Base-by-base conservation (phyloP, 1,140 invertebrate genomes). In the Nasonia longicornis region DNA sequence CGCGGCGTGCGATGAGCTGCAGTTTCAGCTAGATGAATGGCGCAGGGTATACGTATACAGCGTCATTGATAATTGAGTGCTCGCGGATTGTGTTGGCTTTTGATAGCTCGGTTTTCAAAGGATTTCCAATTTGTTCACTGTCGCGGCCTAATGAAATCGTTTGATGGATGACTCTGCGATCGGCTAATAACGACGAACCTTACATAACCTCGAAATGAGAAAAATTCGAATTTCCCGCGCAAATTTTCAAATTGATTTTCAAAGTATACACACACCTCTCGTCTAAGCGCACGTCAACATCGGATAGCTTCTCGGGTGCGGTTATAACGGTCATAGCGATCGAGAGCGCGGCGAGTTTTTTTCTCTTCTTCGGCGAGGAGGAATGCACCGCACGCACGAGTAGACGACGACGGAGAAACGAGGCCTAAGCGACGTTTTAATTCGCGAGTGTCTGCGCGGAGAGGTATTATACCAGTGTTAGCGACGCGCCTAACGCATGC, bases 321-420 rank as follows among this genome's bases (percentile, higher is more conserved):
- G 73, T 75, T 63, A 75, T 75, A 75, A 75, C 73, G 73, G 73
- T 75, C 26, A 10, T 42, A 42, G 73, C 29, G 45, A 67, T 77
- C 64, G 38, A n/a, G 75, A 67, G 64, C 52, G n/a, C n/a, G 38
- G 6, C 63, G 45, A 12, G 10, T 12, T 22, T 77, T 77, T 77
- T 77, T 75, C 2, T 16, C 16, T 31, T 14, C 26, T 22, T 63
- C 31, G 31, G 31, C 58, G 63, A 76, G 14, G 38, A 42, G 38
- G 38, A 45, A 45, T 67, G 35, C 64, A 20, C 63, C 2, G 11
- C 75, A 26, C 64, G 26, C 22, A 42, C 22, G 63, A 6, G 29
- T 35, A 67, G 11, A 45, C 2, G 12, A 67, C 12, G 10, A 14
- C 12, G 31, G 35, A 69, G 29, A 69, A 42, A 71, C 69, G 26